phyloP scores from a whole-genome alignment of 2,888 invertebrate genomes.

The Leucania comma region DNA sequence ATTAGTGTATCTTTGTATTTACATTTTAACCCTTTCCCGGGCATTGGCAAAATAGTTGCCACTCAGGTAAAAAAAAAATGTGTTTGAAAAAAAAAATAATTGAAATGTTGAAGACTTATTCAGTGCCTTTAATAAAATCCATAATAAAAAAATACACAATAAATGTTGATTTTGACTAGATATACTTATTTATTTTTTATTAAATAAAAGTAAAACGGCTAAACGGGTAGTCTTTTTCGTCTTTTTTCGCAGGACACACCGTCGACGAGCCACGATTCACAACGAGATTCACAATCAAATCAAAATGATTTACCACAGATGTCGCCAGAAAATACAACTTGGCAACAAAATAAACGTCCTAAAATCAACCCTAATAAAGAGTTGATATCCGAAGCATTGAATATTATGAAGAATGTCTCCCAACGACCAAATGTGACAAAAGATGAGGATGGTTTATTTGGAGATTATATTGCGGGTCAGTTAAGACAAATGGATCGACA shows the following conservation, averaged over 20 bases:
- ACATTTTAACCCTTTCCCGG: conserved; percentile 31
- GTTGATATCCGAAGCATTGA: conserved; percentile 50
- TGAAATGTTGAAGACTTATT: conserved; percentile 27
- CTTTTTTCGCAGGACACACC: conserved; percentile 34
- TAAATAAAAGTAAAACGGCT: conserved; percentile 24
- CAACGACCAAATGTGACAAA: conserved; percentile 49
- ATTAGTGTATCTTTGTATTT: not conserved
- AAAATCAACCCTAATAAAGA: conserved; percentile 50
- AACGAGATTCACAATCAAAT: conserved; percentile 39
- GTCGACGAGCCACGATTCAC: conserved; percentile 28
- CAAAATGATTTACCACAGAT: conserved; percentile 49
- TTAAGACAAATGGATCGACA: conserved; percentile 47
- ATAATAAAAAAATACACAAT: conserved; percentile 37
- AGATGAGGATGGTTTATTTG: conserved; percentile 56
- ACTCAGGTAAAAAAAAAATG: conserved; percentile 21
- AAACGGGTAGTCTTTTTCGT: conserved; percentile 25
- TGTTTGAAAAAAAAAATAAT: conserved; percentile 17
- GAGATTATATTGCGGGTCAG: conserved; percentile 56
- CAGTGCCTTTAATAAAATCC: conserved; percentile 27
- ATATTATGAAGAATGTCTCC: conserved; percentile 52
- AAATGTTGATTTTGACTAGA: conserved; percentile 40
- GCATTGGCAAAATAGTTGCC: conserved; percentile 31
- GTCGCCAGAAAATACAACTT: conserved; percentile 5
- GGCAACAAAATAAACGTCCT: conserved; percentile 47
- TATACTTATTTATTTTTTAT: conserved; percentile 39